phyloP scores from a whole-genome alignment of 2,888 invertebrate genomes.

The Caenorhabditis sp. region DNA sequence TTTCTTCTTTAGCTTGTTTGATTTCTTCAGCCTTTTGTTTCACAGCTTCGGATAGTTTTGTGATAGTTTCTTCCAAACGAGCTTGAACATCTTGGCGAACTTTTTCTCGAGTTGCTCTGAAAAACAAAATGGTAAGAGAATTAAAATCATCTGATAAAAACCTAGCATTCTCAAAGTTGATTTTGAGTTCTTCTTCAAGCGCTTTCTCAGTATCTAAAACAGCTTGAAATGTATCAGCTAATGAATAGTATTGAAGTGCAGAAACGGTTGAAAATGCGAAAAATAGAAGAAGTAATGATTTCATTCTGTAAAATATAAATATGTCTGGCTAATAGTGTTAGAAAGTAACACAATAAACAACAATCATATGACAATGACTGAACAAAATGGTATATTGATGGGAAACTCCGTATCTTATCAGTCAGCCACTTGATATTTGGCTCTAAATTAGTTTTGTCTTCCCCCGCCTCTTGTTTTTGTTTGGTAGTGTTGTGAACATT shows the following conservation, averaged over 20 bases:
- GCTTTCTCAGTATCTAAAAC: conserved; percentile 39
- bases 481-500: not conserved
- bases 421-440: conserved; percentile 27
- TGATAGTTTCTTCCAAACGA: conserved; percentile 23
- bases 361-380: conserved; percentile 3
- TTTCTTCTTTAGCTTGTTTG: conserved; percentile 21
- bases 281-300: conserved; percentile 10
- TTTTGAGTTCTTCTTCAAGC: conserved; percentile 33
- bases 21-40: conserved; percentile 35
- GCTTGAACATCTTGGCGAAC: conserved; percentile 9
- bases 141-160: too few relatives aligned
- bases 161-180: conserved; percentile 28
- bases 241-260: conserved; percentile 23
- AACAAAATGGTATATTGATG: conserved; percentile 4
- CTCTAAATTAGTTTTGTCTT: conserved; percentile 23
- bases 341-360: conserved; percentile 6
- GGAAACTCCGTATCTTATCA: conserved; percentile 32
- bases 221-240: conserved; percentile 39
- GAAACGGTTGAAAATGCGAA: not conserved
- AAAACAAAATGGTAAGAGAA: too few relatives aligned
- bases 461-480: not conserved
- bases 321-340: conserved; percentile 1
- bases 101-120: conserved; percentile 18
- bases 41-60: conserved; percentile 16
- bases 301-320: conserved; percentile 18